Base-by-base conservation (phyloP, 1,140 invertebrate species). In the Eumeta japonica region DNA sequence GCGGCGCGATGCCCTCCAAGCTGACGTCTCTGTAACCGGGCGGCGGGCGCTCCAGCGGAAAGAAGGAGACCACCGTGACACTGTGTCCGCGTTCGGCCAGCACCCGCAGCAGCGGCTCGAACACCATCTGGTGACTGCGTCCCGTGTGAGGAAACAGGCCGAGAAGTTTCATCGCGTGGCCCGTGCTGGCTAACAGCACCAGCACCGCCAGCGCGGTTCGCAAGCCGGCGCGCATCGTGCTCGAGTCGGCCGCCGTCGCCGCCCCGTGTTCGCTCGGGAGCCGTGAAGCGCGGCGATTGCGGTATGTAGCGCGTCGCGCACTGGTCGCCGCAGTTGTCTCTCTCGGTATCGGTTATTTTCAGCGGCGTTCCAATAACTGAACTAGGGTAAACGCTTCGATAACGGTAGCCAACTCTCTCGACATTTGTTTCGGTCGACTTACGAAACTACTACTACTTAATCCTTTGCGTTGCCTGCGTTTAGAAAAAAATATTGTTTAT, bases 111-210 rank as follows among this genome's bases (percentile, higher is more conserved):
- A 88, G 57, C 0, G 84, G 82, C n/a, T 81, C 70, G 51, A 84
- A 83, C 4, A 85, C 80, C 43, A 79, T 75, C 39, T 85, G 84
- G 43, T 89, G 86, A 50, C 85, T 87, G 43, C 78, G 83, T 1
- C 84, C 82, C 0, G 75, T 75, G 56, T 85, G 80, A 0, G 79
- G 75, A 45, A 86, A 81, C 0, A 86, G 46, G 1, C 73, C 82
- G 1, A 88, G 61, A 39, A 88, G 81, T 13, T 58, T 57, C 5
- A 53, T 53, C 28, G 47, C 10, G 11, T 36, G 7, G 4, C 29
- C 55, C 45, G 41, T 27, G 15, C 46, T 17, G 0, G 36, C 19
- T 10, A 48, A 7, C 32, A 46, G 34, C 19, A 63, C 10, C 9
- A 52, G 28, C 20, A 47, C 36, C 28, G 32, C 35, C 11, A 41